Evolutionary conservation across 2,113 vertebrate species (phyloP).

Genomic region (Ophthalmolycus amberensis): DNA sequence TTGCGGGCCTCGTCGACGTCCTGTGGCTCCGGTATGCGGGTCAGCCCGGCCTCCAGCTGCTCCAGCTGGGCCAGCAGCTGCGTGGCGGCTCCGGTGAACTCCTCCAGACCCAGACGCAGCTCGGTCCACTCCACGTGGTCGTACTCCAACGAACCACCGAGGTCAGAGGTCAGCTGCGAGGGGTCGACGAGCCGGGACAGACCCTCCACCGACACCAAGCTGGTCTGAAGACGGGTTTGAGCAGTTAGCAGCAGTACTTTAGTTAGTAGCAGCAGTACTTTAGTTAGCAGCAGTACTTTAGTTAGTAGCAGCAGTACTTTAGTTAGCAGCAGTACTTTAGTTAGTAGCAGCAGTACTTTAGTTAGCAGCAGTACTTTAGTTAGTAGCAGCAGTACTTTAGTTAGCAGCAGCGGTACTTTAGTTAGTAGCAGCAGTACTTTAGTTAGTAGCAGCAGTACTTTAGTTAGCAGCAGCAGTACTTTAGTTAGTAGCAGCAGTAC

Average conservation of each 20-base stretch:
- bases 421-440: not conserved
- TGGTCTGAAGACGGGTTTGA: constrained; percentile 84
- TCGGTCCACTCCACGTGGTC: constrained; percentile 99
- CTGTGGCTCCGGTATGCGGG: constrained; percentile 90
- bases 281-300: not conserved
- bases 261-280: not conserved
- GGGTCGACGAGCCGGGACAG: constrained; percentile 96
- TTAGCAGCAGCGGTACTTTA: not conserved
- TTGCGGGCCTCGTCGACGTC: constrained; percentile 93
- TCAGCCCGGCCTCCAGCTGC: constrained; percentile 94
- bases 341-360: not conserved
- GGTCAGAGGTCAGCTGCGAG: constrained; percentile 95
- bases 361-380: not conserved
- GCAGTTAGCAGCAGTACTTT: not conserved
- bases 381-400: not conserved
- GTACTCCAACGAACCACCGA: constrained; percentile 97
- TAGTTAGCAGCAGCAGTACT: not conserved
- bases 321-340: not conserved
- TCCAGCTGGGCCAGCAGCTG: constrained; percentile 95
- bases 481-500: too few relatives aligned
- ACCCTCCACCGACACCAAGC: constrained; percentile 98
- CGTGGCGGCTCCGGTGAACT: constrained; percentile 94
- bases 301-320: not conserved
- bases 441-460: not conserved
- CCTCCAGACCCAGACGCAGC: constrained; percentile 94